phyloP scores from a whole-genome alignment of 2,797 vertebrate genomes.

The Betta splendens region DNA sequence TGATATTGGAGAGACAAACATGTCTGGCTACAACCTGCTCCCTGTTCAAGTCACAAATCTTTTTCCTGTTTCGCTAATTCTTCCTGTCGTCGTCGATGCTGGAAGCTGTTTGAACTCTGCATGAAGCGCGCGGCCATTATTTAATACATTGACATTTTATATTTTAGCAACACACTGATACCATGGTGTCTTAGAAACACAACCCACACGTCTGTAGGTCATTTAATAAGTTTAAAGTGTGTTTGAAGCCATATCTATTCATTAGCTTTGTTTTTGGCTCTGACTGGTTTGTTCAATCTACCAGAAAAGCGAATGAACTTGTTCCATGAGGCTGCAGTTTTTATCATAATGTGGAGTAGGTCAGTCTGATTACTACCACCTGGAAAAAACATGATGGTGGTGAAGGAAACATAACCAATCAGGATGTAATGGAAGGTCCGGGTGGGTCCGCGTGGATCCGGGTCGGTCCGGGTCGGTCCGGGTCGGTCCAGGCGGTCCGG shows the following conservation, averaged over 20 bases:
- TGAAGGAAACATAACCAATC: too few relatives aligned
- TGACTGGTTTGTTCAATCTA: conserved; percentile 1
- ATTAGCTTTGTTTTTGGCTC: background rate
- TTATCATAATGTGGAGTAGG: conserved; percentile 2
- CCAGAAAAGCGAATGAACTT: conserved; percentile 16
- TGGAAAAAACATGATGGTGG: too few relatives aligned
- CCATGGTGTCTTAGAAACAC: background rate
- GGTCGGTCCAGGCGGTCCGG: background rate
- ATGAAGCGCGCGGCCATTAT: background rate
- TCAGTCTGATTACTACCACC: background rate
- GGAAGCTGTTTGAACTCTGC: background rate
- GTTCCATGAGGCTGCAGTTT: conserved; percentile 6
- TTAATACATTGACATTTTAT: background rate
- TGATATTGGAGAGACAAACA: conserved; percentile 59
- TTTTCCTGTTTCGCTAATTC: background rate
- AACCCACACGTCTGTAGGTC: background rate
- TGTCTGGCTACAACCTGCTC: conserved; percentile 31
- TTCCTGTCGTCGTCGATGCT: background rate
- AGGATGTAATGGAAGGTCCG: too few relatives aligned
- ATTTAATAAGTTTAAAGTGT: background rate
- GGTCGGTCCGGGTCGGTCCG: background rate
- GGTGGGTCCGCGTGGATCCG: background rate
- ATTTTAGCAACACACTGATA: background rate
- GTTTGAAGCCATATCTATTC: background rate
- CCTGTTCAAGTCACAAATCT: conserved; percentile 12